phyloP scores from a whole-genome alignment of 2,888 invertebrate species.

The Furcula furcula region DNA sequence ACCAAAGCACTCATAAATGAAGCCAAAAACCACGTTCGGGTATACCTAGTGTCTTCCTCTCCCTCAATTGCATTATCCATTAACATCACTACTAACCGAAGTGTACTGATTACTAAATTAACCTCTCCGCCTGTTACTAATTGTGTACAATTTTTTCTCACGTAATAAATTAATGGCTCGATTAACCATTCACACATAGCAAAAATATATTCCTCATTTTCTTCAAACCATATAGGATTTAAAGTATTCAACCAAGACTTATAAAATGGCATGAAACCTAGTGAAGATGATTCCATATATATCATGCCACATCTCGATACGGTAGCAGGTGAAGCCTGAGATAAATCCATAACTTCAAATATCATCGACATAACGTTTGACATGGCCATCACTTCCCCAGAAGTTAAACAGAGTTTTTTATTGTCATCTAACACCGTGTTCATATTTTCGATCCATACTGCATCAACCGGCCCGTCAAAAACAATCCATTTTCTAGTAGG shows the following conservation, averaged over 20 bases:
- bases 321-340: slow-evolving; percentile 93
- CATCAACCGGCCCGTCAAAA: slow-evolving; percentile 95
- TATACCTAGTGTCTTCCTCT: slow-evolving; percentile 86
- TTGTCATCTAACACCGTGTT: slow-evolving; percentile 94
- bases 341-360: slow-evolving; percentile 93
- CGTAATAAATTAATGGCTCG: slow-evolving; percentile 87
- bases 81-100: slow-evolving; percentile 89
- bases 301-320: slow-evolving; percentile 96
- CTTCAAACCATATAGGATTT: slow-evolving; percentile 84
- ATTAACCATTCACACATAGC: slow-evolving; percentile 89
- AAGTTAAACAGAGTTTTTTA: slow-evolving; percentile 92
- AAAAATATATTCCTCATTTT: slow-evolving; percentile 82
- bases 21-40: slow-evolving; percentile 88
- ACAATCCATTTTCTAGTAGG: slow-evolving; percentile 94
- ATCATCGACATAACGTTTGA: slow-evolving; percentile 91
- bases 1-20: slow-evolving; percentile 87
- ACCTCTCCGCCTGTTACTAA: slow-evolving; percentile 86
- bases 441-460: slow-evolving; percentile 95
- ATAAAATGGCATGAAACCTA: slow-evolving; percentile 92
- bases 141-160: slow-evolving; percentile 85
- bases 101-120: slow-evolving; percentile 86
- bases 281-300: slow-evolving; percentile 91
- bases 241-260: slow-evolving; percentile 89
- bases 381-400: slow-evolving; percentile 94
- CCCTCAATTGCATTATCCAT: slow-evolving; percentile 87